Evolutionary conservation across 64 coral and sea anemone species (phyloP), one percentile per base, ranked within the genome.

Genomic region (Actinia tenebrosa): DNA sequence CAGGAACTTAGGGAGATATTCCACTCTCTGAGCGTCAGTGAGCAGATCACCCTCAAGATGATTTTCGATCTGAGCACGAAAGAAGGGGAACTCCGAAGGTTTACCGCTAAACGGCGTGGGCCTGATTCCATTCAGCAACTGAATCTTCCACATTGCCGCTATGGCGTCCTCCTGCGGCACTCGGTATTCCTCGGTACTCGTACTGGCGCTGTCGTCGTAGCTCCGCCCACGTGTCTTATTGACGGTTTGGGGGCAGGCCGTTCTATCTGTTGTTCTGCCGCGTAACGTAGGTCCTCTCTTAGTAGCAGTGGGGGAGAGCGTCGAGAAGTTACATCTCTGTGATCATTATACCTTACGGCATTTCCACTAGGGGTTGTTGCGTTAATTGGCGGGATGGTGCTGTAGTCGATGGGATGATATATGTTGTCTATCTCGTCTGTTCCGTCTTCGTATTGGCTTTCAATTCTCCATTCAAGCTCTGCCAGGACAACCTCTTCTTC

Each of bases 1-100:
- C 2, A 90, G 45, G 37, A 85, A 90, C 53, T 90, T 90, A 15
- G 82, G 83, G 1, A 90, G 54, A 43, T 90, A 90, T 44, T 90
- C 89, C 7, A 64, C 61, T 16, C 83, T 60, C 47, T 90, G 82
- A 7, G 89, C 53, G 42, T 90, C 89, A 55, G 89, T 85, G 18
- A 90, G 83, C 1, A 85, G 30, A 11, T 86, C 82, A 20, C 82
- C 46, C 44, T 90, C 89, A 9, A 90, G 53, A 20, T 86, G 83
- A 8, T 71, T 72, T 3, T 80, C 53, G 46, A 83, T 53, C 20
- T 89, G 88, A 7, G 82, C 62, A 17, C 80, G 88, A 68, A 84
- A 54, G 22, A 89, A 82, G 30, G 78, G 87, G 14, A 89, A 89
- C 9, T 89, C 78, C 0, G 78, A 72, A 80, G 75, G 87, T 14